A percentile compares a stretch with the other conserved stretches of the same genome.
phyloP scores from a whole-genome alignment of 2,797 vertebrate species.

The Pangasius larnaudii region DNA sequence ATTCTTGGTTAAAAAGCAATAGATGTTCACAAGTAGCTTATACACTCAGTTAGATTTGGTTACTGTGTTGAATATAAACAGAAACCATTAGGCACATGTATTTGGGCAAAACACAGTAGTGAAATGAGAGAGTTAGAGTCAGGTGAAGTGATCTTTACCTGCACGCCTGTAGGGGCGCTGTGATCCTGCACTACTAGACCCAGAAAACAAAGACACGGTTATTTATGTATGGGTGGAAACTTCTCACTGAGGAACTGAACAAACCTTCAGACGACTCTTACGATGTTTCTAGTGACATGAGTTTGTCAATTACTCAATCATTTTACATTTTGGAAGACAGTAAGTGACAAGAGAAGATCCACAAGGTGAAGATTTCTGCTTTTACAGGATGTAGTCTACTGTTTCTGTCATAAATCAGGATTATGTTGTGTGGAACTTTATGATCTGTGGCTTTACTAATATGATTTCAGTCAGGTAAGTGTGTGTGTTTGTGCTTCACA shows the following conservation, averaged over 20 bases:
- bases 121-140: neutral
- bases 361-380: neutral
- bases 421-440: neutral
- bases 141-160: too few relatives aligned
- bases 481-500: neutral
- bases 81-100: neutral
- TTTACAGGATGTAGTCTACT: neutral
- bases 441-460: neutral
- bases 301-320: neutral
- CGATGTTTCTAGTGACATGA: neutral
- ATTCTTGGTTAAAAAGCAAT: neutral
- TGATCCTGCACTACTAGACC: neutral
- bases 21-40: neutral
- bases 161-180: neutral
- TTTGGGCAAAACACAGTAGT: neutral
- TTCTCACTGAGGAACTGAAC: neutral
- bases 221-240: neutral
- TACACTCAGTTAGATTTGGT: neutral
- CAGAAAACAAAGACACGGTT: neutral
- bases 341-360: neutral
- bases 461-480: neutral
- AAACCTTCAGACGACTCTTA: neutral
- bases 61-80: neutral
- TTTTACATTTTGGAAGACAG: neutral
- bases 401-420: neutral